These are phyloP conservation scores for Psittacula cyanocephala DNA, from an alignment of 2,113 vertebrate species.

Conservation along the genomic window DNA sequence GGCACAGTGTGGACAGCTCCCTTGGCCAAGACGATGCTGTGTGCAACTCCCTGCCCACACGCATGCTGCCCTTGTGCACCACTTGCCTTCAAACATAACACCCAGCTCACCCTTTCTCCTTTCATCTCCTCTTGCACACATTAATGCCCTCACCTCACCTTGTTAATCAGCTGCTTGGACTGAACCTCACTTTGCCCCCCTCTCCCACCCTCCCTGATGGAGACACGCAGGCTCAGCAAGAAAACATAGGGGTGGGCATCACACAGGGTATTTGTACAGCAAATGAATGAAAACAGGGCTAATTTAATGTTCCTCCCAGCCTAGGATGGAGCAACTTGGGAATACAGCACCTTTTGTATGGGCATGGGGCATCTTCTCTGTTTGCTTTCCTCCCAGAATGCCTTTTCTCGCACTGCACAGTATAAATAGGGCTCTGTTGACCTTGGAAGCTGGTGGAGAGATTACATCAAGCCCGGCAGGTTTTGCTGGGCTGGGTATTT, in stretches of 20 bases:
- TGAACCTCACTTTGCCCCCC: neutral
- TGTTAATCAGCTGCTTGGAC: conserved; percentile 14
- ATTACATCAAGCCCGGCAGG: conserved; percentile 19
- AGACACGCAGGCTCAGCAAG: conserved; percentile 12
- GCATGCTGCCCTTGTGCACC: neutral
- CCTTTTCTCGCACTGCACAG: neutral
- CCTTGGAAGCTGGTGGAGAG: conserved; percentile 22
- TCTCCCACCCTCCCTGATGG: neutral
- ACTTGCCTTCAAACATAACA: neutral
- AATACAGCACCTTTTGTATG: conserved; percentile 42
- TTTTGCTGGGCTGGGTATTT: neutral
- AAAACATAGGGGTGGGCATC: neutral
- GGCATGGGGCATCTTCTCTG: conserved; percentile 30
- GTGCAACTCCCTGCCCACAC: neutral
- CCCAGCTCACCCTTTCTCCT: neutral
- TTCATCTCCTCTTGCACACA: neutral
- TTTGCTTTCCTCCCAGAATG: conserved; percentile 61
- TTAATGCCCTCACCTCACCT: neutral
- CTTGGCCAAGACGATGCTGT: neutral
- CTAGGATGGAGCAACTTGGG: neutral
- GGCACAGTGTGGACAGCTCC: accelerated
- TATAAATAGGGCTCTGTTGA: conserved; percentile 47
- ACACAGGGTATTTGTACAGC: neutral
- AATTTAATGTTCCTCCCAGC: conserved; percentile 10
- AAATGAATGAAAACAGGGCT: conserved; percentile 35